Base-by-base conservation (phyloP, 2,113 vertebrate species). In the Chelonoidis abingdonii region DNA sequence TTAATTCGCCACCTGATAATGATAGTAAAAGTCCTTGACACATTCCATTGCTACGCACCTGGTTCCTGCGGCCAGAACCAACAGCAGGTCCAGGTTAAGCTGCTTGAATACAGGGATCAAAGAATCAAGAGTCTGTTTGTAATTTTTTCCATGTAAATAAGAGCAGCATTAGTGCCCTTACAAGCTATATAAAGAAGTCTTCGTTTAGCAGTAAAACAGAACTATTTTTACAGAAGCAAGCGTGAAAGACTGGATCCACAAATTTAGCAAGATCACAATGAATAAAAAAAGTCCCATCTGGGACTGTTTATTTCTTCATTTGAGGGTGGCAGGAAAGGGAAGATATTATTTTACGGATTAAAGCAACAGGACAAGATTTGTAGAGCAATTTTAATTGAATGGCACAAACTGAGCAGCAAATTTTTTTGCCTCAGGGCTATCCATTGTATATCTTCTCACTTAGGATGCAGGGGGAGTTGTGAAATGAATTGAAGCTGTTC, bases 151-250 rank as follows among this genome's bases (percentile, higher is more conserved):
- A 17, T 78, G 52, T 87, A 91, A 95, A 31, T 38, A 89, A 94
- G 75, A 83, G 59, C 56, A 83, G 57, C 41, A 10, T 88, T 83
- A 87, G 84, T 92, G 59, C 50, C 2, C 91, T 88, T 6, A 0
- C 85, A 85, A 89, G 76, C 85, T 81, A 19, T 21, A 80, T 94
- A 95, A 97, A 96, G 89, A 82, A 62, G 3, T 86, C 53, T 92
- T 91, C 87, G 35, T 92, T 93, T 89, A 83, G 89, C 94, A 83
- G 88, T 87, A 96, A 97, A 97, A 91, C 54, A 80, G 83, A 97
- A 75, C 78, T 96, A 44, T 93, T 97, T 96, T 95, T 88, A 95
- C 41, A 88, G 95, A 97, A 95, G 93, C 47, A 82, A 56, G 94
- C 21, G 50, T 96, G 90, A 93, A 95, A 84, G 76, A 38, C 56